Evolutionary conservation across 2,113 vertebrate species (phyloP).

Genomic region (Setophaga petechia): DNA sequence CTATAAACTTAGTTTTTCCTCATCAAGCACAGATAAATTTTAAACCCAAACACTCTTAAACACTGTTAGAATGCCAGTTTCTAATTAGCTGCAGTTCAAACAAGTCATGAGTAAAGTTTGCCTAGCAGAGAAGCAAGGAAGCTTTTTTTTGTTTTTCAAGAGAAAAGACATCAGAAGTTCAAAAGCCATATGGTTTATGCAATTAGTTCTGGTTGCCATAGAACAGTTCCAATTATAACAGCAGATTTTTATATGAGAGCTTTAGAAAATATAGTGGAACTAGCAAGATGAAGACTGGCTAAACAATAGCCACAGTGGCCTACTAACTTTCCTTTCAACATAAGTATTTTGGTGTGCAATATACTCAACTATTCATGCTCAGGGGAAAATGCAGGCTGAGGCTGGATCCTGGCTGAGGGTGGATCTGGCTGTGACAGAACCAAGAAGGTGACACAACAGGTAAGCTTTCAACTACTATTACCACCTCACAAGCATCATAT

Average conservation of each 20-base stretch:
- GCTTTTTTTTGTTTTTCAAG: not conserved
- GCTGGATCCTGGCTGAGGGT: not conserved
- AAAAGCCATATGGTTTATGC: not conserved
- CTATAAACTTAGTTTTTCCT: not conserved
- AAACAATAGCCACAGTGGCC: not conserved
- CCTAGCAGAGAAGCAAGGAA: not conserved
- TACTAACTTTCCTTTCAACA: not conserved
- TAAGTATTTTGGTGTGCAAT: not conserved
- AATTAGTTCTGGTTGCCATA: not conserved
- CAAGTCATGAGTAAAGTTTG: not conserved
- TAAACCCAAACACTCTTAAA: not conserved
- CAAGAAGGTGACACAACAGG: not conserved
- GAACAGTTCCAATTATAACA: not conserved
- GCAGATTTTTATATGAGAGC: not conserved
- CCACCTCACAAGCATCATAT: fast-evolving
- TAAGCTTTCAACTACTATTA: not conserved
- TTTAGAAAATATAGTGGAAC: not conserved
- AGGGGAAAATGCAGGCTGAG: not conserved
- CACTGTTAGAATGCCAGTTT: not conserved
- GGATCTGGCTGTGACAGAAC: not conserved
- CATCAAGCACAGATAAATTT: not conserved
- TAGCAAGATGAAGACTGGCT: not conserved
- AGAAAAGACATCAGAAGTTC: not conserved
- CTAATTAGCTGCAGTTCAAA: not conserved
- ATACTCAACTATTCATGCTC: not conserved